Conservation (phyloP, 2,113 vertebrate species). For the Passer montanus region DNA sequence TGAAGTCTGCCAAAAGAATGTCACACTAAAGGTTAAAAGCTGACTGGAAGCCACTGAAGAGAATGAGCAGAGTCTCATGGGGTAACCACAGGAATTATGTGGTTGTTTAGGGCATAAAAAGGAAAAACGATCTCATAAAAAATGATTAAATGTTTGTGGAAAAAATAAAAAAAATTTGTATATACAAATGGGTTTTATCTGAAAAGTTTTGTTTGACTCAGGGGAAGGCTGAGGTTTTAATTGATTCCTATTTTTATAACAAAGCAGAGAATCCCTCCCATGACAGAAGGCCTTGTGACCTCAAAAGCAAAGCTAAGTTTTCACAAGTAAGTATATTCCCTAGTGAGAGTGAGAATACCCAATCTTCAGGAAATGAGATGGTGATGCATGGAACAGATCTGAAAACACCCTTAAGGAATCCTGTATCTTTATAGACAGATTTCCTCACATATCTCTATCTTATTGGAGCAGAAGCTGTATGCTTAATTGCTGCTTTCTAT, state of each 20-base stretch:
- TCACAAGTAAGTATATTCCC: background rate
- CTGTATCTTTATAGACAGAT: background rate
- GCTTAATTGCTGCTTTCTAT: background rate
- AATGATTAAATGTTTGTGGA: background rate
- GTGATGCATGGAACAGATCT: background rate
- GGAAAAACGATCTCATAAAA: background rate
- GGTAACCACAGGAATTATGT: background rate
- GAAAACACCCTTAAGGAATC: background rate
- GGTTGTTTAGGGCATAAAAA: background rate
- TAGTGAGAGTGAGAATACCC: background rate
- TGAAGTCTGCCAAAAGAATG: background rate
- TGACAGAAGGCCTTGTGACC: background rate
- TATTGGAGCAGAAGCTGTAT: background rate
- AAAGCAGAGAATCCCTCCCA: background rate
- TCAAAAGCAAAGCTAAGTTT: background rate
- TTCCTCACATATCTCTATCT: background rate
- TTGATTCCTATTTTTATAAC: background rate
- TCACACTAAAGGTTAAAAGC: background rate
- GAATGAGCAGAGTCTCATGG: background rate
- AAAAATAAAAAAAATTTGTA: background rate
- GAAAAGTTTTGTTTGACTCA: background rate
- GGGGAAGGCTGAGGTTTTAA: background rate
- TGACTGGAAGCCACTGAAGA: background rate
- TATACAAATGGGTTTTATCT: background rate
- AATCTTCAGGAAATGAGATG: background rate